These are phyloP conservation scores for Helicolenus hilgendorfi DNA, from an alignment of 2,797 vertebrate genomes.

Conservation along the genomic window DNA sequence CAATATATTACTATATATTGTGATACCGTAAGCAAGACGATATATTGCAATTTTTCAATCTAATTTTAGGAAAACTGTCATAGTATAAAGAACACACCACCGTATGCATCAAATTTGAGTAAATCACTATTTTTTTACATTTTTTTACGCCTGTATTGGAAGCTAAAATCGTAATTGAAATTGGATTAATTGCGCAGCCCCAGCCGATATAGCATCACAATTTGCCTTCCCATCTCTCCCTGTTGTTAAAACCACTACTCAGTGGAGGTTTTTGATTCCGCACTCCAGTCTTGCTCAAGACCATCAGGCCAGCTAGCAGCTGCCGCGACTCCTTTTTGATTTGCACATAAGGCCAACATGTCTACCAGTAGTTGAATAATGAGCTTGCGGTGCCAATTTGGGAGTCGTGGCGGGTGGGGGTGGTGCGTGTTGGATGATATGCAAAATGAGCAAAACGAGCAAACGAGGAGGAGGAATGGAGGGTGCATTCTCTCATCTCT, in stretches of 20 bases:
- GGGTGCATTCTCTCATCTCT: constrained; percentile 38
- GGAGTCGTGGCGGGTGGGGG: constrained; percentile 28
- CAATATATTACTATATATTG: no score
- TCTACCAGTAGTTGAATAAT: constrained; percentile 63
- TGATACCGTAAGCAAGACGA: no score
- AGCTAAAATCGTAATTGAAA: no score
- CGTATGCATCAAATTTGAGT: no score
- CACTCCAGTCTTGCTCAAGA: not conserved
- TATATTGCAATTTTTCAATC: no score
- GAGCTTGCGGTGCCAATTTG: constrained; percentile 62
- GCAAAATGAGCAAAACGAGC: constrained; percentile 61
- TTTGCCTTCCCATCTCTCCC: not conserved
- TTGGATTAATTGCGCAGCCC: not conserved
- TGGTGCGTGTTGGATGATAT: constrained; percentile 38
- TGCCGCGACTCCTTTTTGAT: constrained; percentile 32
- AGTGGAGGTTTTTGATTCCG: not conserved
- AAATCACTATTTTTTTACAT: no score
- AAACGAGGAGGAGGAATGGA: constrained; percentile 47
- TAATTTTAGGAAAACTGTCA: no score
- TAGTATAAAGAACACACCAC: no score
- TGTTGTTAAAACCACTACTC: not conserved
- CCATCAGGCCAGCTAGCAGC: constrained; percentile 21
- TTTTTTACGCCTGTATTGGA: no score
- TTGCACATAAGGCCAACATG: constrained; percentile 24
- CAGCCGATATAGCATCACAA: not conserved